phyloP scores from a whole-genome alignment of 2,888 invertebrate genomes.

The Morinoia aosen region DNA sequence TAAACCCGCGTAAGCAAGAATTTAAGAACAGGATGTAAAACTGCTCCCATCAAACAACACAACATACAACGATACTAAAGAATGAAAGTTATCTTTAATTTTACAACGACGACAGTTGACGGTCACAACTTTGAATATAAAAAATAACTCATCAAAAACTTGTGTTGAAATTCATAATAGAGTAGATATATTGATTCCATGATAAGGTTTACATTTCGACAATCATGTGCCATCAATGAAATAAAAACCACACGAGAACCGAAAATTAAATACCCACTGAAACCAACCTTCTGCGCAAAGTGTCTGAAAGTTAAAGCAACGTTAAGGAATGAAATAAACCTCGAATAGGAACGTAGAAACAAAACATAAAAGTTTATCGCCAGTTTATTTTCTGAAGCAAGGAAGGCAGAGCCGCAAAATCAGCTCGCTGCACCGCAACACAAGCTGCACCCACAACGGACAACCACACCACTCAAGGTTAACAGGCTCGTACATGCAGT shows the following conservation, averaged over 20 bases:
- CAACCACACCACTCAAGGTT: not conserved
- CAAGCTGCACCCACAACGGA: not conserved
- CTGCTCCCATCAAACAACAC: too few species aligned
- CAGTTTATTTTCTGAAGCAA: not conserved
- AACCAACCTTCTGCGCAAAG: not conserved
- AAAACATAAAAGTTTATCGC: too few species aligned
- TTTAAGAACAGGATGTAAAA: too few species aligned
- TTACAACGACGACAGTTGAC: too few species aligned
- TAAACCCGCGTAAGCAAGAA: too few species aligned
- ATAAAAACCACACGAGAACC: not conserved
- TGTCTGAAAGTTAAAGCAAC: not conserved
- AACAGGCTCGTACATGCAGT: not conserved
- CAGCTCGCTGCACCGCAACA: not conserved
- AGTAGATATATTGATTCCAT: not conserved
- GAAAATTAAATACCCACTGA: not conserved
- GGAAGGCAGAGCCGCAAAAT: not conserved
- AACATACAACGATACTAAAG: too few species aligned
- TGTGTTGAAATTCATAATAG: not conserved
- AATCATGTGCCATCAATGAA: not conserved
- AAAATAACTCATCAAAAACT: not conserved
- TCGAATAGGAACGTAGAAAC: too few species aligned
- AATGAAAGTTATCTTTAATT: too few species aligned
- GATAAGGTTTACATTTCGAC: not conserved
- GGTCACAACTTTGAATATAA: not conserved
- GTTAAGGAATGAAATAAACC: not conserved